Base-by-base conservation (phyloP, 2,888 invertebrate genomes). In the Tachina grossa region DNA sequence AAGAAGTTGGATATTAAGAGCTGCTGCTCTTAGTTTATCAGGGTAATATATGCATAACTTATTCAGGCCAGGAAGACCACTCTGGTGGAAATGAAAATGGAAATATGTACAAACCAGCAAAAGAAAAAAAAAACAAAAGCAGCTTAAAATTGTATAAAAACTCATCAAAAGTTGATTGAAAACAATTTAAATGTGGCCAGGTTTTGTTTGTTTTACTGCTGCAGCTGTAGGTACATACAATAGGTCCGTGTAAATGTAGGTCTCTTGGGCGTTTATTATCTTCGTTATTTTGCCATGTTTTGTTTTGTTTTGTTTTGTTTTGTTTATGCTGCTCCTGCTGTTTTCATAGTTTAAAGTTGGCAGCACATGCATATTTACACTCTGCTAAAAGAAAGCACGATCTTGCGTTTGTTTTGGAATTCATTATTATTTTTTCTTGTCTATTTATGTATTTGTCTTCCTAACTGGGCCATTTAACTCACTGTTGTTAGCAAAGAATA, bases 121-220 rank as follows among this genome's bases (percentile, higher is more conserved):
- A n/a, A n/a, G n/a, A n/a, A n/a, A n/a, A n/a, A n/a, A n/a, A n/a
- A n/a, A n/a, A n/a, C n/a, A n/a, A n/a, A 41, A 22, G 22, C 19
- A 31, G 16, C 16, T 16, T 11, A n/a, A 45, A 47, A 45, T 65
- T 10, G 45, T 9, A 5, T 14, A 69, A 69, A 78, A 79, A 76
- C 83, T 76, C 75, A 83, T 83, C 83, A 80, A 85, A 83, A 83
- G 55, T 80, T 85, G 85, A 83, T 85, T 83, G 83, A 79, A 85
- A 83, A 80, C 79, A 83, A 85, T 85, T 85, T 85, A 77, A 79
- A 83, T 83, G 66, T 72, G 71, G 66, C 79, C 83, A 71, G 59
- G 77, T 66, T 72, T 43, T 39, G 59, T 43, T 31, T 39, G 11
- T 66, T 55, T 74, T 31, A 6, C 31, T 31, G 31, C 39, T 76